phyloP scores from a whole-genome alignment of 2,113 vertebrate species.

The Paralichthys olivaceus region DNA sequence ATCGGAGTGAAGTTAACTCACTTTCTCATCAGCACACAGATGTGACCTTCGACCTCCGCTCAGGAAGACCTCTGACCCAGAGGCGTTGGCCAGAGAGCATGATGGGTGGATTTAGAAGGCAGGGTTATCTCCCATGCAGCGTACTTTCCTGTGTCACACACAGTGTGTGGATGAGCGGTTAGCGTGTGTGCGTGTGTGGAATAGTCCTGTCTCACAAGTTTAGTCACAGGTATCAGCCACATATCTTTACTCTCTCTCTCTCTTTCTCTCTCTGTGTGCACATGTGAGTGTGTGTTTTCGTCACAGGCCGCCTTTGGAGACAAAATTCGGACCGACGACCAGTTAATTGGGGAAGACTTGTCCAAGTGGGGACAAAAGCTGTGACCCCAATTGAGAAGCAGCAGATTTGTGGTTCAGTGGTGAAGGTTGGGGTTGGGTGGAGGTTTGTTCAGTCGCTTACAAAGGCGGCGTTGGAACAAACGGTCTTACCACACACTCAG shows the following conservation, averaged over 20 bases:
- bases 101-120: conserved; percentile 23
- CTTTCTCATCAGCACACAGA: conserved; percentile 42
- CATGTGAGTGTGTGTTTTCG: background rate
- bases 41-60: conserved; percentile 44
- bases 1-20: conserved; percentile 14
- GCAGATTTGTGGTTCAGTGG: background rate
- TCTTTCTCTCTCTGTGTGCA: background rate
- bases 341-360: background rate
- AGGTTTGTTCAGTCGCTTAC: background rate
- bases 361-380: background rate
- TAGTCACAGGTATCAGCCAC: conserved; percentile 41
- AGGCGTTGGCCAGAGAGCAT: conserved; percentile 31
- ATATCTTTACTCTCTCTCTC: background rate
- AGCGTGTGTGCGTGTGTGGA: background rate
- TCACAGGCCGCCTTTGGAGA: background rate
- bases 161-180: background rate
- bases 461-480: background rate
- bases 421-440: background rate
- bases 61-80: conserved; percentile 28
- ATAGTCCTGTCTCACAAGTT: background rate
- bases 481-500: background rate
- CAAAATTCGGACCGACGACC: background rate
- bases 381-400: background rate
- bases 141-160: background rate
- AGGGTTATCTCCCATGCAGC: conserved; percentile 16